Evolutionary conservation across 2,113 vertebrate species (phyloP).

Genomic region (Spizaetus ornatus): DNA sequence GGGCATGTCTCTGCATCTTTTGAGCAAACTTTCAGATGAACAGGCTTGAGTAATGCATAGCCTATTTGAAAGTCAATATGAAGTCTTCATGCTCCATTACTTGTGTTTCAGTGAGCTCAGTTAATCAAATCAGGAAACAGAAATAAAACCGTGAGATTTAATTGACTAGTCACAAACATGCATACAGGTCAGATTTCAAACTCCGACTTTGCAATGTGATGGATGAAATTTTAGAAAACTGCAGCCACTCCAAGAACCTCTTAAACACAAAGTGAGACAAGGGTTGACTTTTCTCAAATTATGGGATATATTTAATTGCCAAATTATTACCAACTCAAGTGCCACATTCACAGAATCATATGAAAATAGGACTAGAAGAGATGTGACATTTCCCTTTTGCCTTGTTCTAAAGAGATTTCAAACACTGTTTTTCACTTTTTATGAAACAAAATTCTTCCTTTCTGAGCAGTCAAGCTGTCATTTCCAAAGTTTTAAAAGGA

Average conservation of each 20-base stretch:
- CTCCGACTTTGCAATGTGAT: background rate
- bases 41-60: background rate
- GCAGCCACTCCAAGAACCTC: background rate
- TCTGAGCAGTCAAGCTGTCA: background rate
- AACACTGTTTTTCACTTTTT: background rate
- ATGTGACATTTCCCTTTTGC: background rate
- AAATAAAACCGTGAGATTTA: background rate
- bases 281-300: background rate
- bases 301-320: background rate
- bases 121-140: background rate
- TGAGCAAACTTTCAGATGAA: background rate
- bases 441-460: background rate
- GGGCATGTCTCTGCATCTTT: background rate
- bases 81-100: background rate
- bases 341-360: background rate
- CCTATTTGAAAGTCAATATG: background rate
- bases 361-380: background rate
- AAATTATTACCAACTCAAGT: background rate
- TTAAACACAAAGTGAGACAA: background rate
- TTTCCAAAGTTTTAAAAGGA: background rate
- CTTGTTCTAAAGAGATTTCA: background rate
- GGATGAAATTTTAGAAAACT: background rate
- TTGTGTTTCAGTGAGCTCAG: background rate
- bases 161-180: background rate
- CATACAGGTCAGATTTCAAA: background rate